A percentile compares a stretch with the other conserved stretches of the same genome.
phyloP scores from a whole-genome alignment of 2,113 vertebrate species.

The Atlantisia rogersi region DNA sequence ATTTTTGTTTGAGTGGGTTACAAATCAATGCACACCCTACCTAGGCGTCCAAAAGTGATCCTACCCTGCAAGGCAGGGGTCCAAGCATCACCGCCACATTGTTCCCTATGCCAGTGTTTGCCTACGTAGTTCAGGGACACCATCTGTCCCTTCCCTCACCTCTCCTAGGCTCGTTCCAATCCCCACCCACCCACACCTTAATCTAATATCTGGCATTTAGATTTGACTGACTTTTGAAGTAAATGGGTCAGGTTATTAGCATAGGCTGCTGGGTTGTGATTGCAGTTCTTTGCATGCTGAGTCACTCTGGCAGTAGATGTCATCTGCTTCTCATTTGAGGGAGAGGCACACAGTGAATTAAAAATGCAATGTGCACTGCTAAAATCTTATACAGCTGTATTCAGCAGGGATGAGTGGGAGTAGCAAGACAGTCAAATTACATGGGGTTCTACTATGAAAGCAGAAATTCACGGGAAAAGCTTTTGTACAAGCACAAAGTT shows the following conservation, averaged over 20 bases:
- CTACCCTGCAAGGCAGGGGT: neutral
- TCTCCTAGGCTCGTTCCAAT: neutral
- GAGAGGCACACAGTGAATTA: constrained; percentile 35
- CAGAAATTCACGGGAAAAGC: constrained; percentile 33
- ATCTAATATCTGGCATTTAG: constrained; percentile 22
- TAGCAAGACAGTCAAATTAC: constrained; percentile 62
- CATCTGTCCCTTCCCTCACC: neutral
- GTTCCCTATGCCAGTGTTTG: neutral
- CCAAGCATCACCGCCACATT: neutral
- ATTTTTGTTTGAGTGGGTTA: neutral
- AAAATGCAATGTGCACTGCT: constrained; percentile 24
- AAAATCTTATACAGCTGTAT: constrained; percentile 48
- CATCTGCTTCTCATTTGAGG: constrained; percentile 42
- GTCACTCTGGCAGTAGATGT: constrained; percentile 57
- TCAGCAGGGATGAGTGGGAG: constrained; percentile 62
- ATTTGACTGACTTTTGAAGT: constrained; percentile 27
- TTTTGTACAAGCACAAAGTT: constrained; percentile 13
- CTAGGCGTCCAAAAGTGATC: neutral
- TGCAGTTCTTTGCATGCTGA: constrained; percentile 24
- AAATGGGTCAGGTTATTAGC: constrained; percentile 15
- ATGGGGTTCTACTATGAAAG: constrained; percentile 41
- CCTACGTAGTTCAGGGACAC: neutral
- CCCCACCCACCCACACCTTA: constrained; percentile 4
- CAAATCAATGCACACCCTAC: neutral
- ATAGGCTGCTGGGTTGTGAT: neutral